Evolutionary conservation across 2,113 vertebrate species (phyloP).

Genomic region (Seriola rivoliana): DNA sequence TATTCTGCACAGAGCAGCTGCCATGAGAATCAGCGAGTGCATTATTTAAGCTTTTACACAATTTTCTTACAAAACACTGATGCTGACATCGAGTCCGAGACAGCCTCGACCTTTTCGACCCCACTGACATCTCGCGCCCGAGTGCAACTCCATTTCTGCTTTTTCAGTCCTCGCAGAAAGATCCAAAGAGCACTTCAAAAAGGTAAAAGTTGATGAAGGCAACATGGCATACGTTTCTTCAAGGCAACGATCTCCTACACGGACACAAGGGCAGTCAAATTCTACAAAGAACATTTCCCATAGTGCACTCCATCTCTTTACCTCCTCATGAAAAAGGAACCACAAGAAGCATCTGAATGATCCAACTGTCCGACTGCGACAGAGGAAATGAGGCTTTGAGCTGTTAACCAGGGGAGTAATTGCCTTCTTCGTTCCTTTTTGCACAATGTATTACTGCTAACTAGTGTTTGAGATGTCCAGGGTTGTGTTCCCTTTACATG

Average conservation of each 20-base stretch:
- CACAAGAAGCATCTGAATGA: constrained; percentile 17
- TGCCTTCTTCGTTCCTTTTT: constrained; percentile 41
- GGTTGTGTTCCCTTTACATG: constrained; percentile 37
- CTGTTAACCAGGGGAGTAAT: constrained; percentile 34
- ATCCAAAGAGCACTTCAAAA: background rate
- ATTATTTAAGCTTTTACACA: background rate
- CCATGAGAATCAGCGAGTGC: too few species aligned
- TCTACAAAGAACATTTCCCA: background rate
- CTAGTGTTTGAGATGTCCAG: constrained; percentile 48
- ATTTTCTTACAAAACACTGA: too few species aligned
- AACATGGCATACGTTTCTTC: background rate
- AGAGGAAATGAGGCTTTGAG: constrained; percentile 38
- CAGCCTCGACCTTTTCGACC: too few species aligned
- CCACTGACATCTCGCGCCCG: too few species aligned
- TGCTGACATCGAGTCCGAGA: too few species aligned
- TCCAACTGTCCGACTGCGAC: background rate
- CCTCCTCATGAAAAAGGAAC: background rate
- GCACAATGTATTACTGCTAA: background rate
- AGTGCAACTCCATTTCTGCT: too few species aligned
- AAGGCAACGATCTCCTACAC: background rate
- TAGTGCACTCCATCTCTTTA: background rate
- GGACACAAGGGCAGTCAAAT: background rate
- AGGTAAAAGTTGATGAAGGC: background rate
- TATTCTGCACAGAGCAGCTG: background rate
- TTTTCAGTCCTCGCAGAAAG: too few species aligned